Base-by-base conservation (phyloP, 2,113 vertebrate species). In the Rhinopomastus cyanomelas region DNA sequence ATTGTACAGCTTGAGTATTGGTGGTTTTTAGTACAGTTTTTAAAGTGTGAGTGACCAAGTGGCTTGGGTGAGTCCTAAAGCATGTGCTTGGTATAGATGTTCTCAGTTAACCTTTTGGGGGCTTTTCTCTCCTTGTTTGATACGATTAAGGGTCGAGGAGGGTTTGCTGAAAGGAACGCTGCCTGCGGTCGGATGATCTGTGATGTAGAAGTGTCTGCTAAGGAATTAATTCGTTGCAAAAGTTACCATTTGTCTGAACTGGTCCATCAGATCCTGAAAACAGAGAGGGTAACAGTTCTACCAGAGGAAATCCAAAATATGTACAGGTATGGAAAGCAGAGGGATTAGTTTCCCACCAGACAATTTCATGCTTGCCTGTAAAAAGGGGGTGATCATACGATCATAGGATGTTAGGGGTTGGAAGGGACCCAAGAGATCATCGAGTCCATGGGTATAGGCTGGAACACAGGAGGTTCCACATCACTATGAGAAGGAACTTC, bases 221-320 rank as follows among this genome's bases (percentile, higher is more conserved):
- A 99, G 91, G 99, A 99, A 93, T 96, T 99, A 85, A 99, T 99
- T 87, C 98, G 98, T 67, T 99, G 98, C 95, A 99, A 99, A 96
- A 99, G 99, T 96, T 99, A 99, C 83, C 98, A 98, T 92, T 97
- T 99, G 90, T 98, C 98, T 57, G 99, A 99, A 87, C 97, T 99
- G 90, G 97, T 98, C 25, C 96, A 94, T 60, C 98, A 99, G 94
- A 96, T 99, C 94, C 93, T 99, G 89, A 99, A 98, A 97, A 96
- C 42, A 2, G 98, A 99, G 91, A 98, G 97, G 90, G 42, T 79
- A 59, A 87, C 96, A 32, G 95, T 99, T 88, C 97, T 98, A 16
- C 94, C 97, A 49, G 99, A 99, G 88, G 97, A 98, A 83, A 94
- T 99, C 74, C 97, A 29, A 87, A 98, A 98, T 90, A 97, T 98